Percentiles rank a stretch among this genome's conserved stretches.
phyloP scores from a whole-genome alignment of 2,113 vertebrate species.

The Ceuthmochares aereus region DNA sequence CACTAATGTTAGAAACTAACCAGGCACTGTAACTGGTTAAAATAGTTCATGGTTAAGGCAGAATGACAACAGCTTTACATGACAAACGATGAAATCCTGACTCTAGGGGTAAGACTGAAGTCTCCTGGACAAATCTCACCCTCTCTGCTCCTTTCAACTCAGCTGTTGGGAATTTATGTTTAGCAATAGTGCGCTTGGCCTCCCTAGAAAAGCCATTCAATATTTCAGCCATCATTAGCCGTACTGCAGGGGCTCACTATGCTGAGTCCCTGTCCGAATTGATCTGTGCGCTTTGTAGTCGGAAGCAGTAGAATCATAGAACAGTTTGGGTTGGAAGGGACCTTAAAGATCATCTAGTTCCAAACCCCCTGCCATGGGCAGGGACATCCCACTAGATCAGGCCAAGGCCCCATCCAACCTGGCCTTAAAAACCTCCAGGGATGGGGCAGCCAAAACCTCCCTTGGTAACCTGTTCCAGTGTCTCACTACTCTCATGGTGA shows the following conservation, averaged over 20 bases:
- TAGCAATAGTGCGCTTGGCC: neutral
- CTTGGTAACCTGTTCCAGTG: no score
- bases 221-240: rapidly evolving
- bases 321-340: no score
- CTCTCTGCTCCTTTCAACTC: neutral
- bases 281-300: neutral
- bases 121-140: neutral
- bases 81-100: neutral
- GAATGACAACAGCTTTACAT: neutral
- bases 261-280: neutral
- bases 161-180: neutral
- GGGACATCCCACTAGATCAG: no score
- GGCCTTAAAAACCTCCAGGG: no score
- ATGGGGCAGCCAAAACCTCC: no score
- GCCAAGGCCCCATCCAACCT: no score
- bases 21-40: neutral
- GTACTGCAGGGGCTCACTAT: neutral
- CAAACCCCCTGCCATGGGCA: no score
- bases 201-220: neutral
- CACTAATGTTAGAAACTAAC: neutral
- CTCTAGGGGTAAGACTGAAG: neutral
- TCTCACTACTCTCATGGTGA: no score
- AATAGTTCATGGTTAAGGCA: neutral
- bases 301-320: neutral
- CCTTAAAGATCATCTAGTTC: no score